Evolutionary conservation across 2,888 invertebrate genomes (phyloP), one percentile per base, ranked within the genome.

Genomic region (Pharmacophagus antenor): DNA sequence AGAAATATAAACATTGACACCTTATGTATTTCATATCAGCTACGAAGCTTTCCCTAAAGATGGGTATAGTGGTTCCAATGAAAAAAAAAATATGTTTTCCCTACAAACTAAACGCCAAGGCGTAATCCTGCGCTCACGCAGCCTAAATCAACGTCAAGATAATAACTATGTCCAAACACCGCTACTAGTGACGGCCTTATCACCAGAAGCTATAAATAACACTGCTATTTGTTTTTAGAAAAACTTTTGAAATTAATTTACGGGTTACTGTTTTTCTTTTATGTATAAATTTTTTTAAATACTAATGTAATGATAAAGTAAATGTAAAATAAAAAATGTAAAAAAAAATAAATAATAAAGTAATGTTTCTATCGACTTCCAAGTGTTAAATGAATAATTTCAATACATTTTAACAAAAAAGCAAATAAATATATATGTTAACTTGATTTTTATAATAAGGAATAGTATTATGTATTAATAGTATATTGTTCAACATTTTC

Each of bases 81-180:
- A 61, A 61, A 60, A 61, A 61, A 60, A 61, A 56, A 21, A 27
- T 47, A 42, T 49, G 42, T 61, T 61, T 44, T 42, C 53, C 47
- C 42, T 41, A 56, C 56, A 56, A 56, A 56, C 52, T 52, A 52
- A 52, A 56, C 56, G 54, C 58, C 41, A 18, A 44, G 27, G 25
- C 54, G 51, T 62, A 62, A 62, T 62, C 62, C 62, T 57, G 62
- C 27, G 58, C 58, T 58, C 62, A 62, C 62, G 62, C 62, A 56
- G 66, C 68, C 69, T 71, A 71, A 68, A 70, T 70, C 71, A 70
- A 70, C 69, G 67, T 66, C 65, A 63, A 73, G 73, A 72, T 73
- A 73, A 72, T 73, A 71, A 72, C 62, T 57, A 63, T 70, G 67
- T 71, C 69, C 70, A 71, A 73, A 73, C 70, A 61, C 37, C 48